Evolutionary conservation across 2,113 vertebrate genomes (phyloP), one percentile per base, ranked within the genome.

Genomic region (Microcebus ravelobensis): DNA sequence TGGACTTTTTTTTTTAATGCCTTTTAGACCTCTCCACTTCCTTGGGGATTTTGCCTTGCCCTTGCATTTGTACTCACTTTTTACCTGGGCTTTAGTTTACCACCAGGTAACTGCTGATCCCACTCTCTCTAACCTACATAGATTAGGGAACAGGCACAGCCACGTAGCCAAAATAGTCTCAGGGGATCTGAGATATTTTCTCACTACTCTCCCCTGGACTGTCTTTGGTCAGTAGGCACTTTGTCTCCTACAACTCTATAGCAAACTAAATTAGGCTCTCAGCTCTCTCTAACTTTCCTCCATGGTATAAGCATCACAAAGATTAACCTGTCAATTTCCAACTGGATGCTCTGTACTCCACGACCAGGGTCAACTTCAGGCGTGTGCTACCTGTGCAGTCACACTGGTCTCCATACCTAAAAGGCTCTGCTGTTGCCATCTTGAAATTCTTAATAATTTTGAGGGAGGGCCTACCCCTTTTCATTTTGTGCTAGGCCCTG

Each of bases 381-480:
- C 0, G 2, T 21, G 0, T 36, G 52, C 29, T 63, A 18, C 45
- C 15, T 18, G 8, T 13, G 0, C 8, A 2, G 21, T 34, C 25
- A 45, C 57, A 42, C 13, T 11, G 15, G 14, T 15, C 34, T 6
- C 10, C n/a, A 29, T 36, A 21, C 15, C 31, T 25, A 42, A 36
- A 79, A n/a, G 23, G 15, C 6, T 52, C 80, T n/a, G 23, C 27
- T 39, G 14, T 42, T n/a, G 9, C 29, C 14, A 0, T 48, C 71
- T 59, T 52, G 70, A 52, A 93, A 90, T 57, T 42, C 45, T 86
- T 76, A 48, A 17, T 48, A 3, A 55, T 23, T 61, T 57, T 36
- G 1, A 79, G 55, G 14, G 36, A 59, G 65, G 50, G 21, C 6
- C 8, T 36, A 10, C 36, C 3, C 5, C 2, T 63, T 45, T 18